Conservation (phyloP, 1,140 invertebrate species). For the Trachymyrmex cornetzi region DNA sequence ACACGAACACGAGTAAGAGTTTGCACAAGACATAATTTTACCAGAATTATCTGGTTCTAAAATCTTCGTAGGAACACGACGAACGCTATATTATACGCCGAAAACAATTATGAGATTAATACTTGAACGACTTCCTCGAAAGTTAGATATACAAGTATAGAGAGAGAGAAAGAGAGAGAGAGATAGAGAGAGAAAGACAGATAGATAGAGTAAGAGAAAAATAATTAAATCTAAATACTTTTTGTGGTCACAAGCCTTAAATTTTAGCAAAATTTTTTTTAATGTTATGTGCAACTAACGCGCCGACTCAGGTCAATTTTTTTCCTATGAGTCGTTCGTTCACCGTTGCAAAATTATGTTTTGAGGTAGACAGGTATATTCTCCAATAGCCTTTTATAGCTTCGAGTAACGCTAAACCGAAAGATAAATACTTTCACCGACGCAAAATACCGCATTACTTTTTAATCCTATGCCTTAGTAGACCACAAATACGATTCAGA, state of each 20-base stretch:
- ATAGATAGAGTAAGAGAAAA: slow-evolving; percentile 66
- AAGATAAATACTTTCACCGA: slow-evolving; percentile 79
- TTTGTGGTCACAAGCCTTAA: slow-evolving; percentile 81
- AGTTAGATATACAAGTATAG: slow-evolving; percentile 73
- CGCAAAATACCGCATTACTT: slow-evolving; percentile 78
- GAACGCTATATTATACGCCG: slow-evolving; percentile 51
- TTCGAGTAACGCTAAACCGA: slow-evolving; percentile 83
- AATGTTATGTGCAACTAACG: slow-evolving; percentile 80
- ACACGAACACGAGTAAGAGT: slow-evolving; percentile 40
- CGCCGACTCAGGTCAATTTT: slow-evolving; percentile 70
- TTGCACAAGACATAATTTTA: slow-evolving; percentile 39
- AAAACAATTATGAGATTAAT: slow-evolving; percentile 68
- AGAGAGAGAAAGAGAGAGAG: slow-evolving; percentile 1
- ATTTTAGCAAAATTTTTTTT: slow-evolving; percentile 79
- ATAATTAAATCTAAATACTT: slow-evolving; percentile 79
- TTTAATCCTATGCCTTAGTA: slow-evolving; percentile 77
- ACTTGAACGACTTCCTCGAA: slow-evolving; percentile 61
- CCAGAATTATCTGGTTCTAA: slow-evolving; percentile 15
- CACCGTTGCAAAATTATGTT: slow-evolving; percentile 83
- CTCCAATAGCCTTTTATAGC: slow-evolving; percentile 85
- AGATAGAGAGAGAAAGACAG: background rate
- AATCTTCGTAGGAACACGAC: slow-evolving; percentile 59
- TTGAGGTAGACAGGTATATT: slow-evolving; percentile 87
- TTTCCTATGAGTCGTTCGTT: slow-evolving; percentile 73
- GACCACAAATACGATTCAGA: slow-evolving; percentile 73